These are phyloP conservation scores for Lasioglossum zephyrum DNA, from an alignment of 2,888 invertebrate genomes.

Conservation along the genomic window DNA sequence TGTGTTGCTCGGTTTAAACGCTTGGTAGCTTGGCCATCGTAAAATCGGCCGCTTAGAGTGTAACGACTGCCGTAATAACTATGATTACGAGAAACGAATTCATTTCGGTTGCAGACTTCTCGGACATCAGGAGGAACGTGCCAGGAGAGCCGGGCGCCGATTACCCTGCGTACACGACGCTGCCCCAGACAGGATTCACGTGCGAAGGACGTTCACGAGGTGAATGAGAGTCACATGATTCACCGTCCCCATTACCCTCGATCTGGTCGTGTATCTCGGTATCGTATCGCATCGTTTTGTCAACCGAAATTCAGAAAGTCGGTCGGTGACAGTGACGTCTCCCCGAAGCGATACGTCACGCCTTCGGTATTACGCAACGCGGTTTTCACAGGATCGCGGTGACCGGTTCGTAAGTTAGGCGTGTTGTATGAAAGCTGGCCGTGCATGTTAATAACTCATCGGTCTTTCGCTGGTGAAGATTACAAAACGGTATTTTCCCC, in stretches of 20 bases:
- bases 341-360: background rate
- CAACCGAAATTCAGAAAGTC: constrained; percentile 2
- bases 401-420: constrained; percentile 17
- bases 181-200: constrained; percentile 87
- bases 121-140: constrained; percentile 88
- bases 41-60: background rate
- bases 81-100: background rate
- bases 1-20: background rate
- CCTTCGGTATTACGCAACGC: background rate
- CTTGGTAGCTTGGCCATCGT: background rate
- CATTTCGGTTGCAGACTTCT: constrained; percentile 76
- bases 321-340: background rate
- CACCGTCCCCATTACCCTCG: constrained; percentile 12
- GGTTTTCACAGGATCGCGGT: background rate
- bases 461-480: background rate
- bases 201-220: constrained; percentile 87
- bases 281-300: background rate
- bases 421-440: background rate
- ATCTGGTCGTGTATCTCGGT: background rate
- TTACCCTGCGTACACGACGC: constrained; percentile 87
- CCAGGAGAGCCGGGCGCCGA: constrained; percentile 89
- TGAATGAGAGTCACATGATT: constrained; percentile 75
- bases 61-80: background rate
- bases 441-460: background rate
- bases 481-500: background rate